phyloP scores from a whole-genome alignment of 2,888 invertebrate species.

The Lasioglossum lativentre region DNA sequence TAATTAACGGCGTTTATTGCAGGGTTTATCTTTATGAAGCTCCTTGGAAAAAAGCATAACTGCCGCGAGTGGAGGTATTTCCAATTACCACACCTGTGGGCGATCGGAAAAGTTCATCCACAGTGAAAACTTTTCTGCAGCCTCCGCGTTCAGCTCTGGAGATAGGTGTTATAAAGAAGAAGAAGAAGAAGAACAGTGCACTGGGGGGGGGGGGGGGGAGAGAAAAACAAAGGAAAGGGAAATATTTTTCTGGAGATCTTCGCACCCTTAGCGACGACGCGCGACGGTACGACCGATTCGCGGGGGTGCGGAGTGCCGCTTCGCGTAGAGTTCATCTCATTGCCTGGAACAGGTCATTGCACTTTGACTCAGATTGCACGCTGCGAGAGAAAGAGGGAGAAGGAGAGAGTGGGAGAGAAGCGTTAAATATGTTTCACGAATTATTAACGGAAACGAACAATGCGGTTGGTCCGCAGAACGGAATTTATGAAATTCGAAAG shows the following conservation, averaged over 20 bases:
- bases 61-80: not conserved
- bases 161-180: slow-evolving; percentile 9
- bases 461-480: not conserved
- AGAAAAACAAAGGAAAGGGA: slow-evolving; percentile 33
- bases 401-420: slow-evolving; percentile 12
- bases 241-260: slow-evolving; percentile 40
- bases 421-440: not conserved
- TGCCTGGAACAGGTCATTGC: slow-evolving; percentile 31
- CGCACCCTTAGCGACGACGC: not conserved
- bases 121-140: slow-evolving; percentile 16
- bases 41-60: not conserved
- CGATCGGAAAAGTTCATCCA: slow-evolving; percentile 2
- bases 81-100: not conserved
- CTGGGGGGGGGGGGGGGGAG: no score
- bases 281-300: slow-evolving; percentile 13
- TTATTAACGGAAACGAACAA: not conserved
- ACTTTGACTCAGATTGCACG: slow-evolving; percentile 15
- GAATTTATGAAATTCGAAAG: not conserved
- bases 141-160: not conserved
- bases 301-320: not conserved
- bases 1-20: not conserved
- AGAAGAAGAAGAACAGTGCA: no score
- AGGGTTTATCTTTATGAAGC: not conserved
- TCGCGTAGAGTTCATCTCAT: slow-evolving; percentile 33
- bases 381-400: slow-evolving; percentile 12